Evolutionary conservation across 2,113 vertebrate species (phyloP).

Genomic region (Alaudala cheleensis): DNA sequence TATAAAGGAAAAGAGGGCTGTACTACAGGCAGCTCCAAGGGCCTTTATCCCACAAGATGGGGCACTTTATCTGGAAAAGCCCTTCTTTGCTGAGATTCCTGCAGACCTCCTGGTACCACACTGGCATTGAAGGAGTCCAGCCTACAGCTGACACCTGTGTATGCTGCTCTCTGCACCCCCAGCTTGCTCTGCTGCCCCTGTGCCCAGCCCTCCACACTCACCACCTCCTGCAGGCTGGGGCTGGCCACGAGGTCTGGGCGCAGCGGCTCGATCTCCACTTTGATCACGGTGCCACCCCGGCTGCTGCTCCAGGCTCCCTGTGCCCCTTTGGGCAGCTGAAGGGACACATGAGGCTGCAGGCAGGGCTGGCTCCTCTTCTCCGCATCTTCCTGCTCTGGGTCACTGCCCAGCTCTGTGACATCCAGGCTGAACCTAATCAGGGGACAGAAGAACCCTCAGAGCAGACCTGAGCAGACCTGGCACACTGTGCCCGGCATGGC

Average conservation of each 20-base stretch:
- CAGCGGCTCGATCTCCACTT: slow-evolving; percentile 28
- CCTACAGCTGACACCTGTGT: not conserved
- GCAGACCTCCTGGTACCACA: not conserved
- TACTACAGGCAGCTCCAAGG: not conserved
- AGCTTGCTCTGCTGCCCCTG: not conserved
- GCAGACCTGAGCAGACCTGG: not conserved
- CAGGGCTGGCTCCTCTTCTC: slow-evolving; percentile 32
- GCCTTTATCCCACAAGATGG: not conserved
- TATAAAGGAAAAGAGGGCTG: not conserved
- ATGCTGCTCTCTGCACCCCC: not conserved
- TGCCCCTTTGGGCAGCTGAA: slow-evolving; percentile 43
- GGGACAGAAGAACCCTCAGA: not conserved
- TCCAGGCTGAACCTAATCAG: slow-evolving; percentile 84
- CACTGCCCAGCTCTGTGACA: slow-evolving; percentile 73
- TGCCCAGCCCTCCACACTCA: not conserved
- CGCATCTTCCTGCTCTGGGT: slow-evolving; percentile 75
- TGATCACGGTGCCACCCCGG: not conserved
- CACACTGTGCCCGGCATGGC: not conserved
- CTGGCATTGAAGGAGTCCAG: not conserved
- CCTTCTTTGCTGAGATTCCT: not conserved
- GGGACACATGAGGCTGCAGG: not conserved
- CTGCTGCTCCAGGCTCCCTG: slow-evolving; percentile 38
- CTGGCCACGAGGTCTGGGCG: rapidly evolving
- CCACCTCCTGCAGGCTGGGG: not conserved
- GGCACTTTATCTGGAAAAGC: not conserved